These are phyloP conservation scores for Decapterus maruadsi DNA, from an alignment of 2,797 vertebrate genomes.

Conservation along the genomic window DNA sequence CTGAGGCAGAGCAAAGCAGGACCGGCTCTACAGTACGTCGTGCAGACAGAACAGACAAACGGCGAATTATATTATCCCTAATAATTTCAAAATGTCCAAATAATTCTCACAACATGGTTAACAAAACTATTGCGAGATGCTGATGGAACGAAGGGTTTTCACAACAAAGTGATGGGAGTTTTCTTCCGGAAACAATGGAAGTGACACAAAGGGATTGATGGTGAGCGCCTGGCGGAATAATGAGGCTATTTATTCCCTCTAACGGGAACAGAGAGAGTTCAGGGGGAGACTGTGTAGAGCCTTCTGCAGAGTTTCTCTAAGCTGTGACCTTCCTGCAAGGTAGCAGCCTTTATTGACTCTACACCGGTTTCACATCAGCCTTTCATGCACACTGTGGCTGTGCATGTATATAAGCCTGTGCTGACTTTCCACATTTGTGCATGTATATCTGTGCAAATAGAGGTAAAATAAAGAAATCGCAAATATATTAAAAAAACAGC, in stretches of 20 bases:
- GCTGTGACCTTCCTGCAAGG: slow-evolving; percentile 73
- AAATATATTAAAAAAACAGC: neutral
- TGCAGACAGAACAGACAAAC: slow-evolving; percentile 21
- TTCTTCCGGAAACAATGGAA: slow-evolving; percentile 63
- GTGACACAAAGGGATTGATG: slow-evolving; percentile 64
- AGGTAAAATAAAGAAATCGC: neutral
- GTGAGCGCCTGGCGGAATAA: slow-evolving; percentile 65
- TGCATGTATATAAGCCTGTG: slow-evolving; percentile 37
- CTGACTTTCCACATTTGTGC: slow-evolving; percentile 21
- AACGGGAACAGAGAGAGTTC: slow-evolving; percentile 70
- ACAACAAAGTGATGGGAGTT: slow-evolving; percentile 28
- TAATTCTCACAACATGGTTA: slow-evolving; percentile 32
- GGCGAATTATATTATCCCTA: slow-evolving; percentile 9
- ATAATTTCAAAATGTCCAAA: slow-evolving; percentile 32
- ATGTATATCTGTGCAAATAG: neutral
- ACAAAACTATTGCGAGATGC: slow-evolving; percentile 4
- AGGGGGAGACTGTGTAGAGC: slow-evolving; percentile 57
- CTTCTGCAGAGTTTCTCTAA: slow-evolving; percentile 56
- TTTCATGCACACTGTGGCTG: slow-evolving; percentile 20
- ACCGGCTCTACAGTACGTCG: neutral
- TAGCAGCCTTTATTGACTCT: slow-evolving; percentile 59
- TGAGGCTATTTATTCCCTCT: slow-evolving; percentile 77
- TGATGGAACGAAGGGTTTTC: slow-evolving; percentile 38
- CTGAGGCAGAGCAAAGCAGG: slow-evolving; percentile 32
- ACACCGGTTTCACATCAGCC: slow-evolving; percentile 42